A percentile compares a stretch with the other conserved stretches of the same genome.
Evolutionary conservation across 2,797 vertebrate genomes (phyloP).

Genomic region (Apodemus agrarius): DNA sequence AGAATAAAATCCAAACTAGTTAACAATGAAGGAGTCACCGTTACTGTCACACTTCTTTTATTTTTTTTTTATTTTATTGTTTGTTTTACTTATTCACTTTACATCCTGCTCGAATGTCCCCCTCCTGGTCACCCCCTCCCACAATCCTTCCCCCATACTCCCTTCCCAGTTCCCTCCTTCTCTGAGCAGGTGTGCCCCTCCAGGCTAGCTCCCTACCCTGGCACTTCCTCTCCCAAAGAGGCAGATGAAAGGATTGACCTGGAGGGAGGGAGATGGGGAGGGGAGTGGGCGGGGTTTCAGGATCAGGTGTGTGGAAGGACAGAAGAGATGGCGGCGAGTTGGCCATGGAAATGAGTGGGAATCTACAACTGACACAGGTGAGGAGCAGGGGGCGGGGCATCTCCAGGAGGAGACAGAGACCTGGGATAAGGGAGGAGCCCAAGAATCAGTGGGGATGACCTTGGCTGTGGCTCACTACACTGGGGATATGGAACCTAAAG

Average conservation of each 20-base stretch:
- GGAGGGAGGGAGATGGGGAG: background rate
- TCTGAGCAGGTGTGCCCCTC: background rate
- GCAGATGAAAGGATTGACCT: background rate
- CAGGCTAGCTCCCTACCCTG: no score
- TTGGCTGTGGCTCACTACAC: background rate
- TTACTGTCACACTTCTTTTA: background rate
- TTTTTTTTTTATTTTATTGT: background rate
- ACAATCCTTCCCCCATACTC: background rate
- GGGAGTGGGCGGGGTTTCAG: no score
- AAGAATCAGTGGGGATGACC: background rate
- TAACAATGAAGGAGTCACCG: background rate
- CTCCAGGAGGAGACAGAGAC: background rate
- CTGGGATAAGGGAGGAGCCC: background rate
- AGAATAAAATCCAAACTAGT: conserved; percentile 43
- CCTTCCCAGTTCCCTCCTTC: background rate
- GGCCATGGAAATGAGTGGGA: background rate
- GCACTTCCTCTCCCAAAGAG: background rate
- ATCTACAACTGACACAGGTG: background rate
- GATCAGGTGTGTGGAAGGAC: background rate
- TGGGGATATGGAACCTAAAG: background rate
- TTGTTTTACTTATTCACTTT: background rate
- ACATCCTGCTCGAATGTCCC: background rate
- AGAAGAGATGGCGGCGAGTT: background rate
- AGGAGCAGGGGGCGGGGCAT: background rate
- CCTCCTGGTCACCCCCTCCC: background rate